Evolutionary conservation across 2,113 vertebrate genomes (phyloP).

Genomic region (Actenoides hombroni): DNA sequence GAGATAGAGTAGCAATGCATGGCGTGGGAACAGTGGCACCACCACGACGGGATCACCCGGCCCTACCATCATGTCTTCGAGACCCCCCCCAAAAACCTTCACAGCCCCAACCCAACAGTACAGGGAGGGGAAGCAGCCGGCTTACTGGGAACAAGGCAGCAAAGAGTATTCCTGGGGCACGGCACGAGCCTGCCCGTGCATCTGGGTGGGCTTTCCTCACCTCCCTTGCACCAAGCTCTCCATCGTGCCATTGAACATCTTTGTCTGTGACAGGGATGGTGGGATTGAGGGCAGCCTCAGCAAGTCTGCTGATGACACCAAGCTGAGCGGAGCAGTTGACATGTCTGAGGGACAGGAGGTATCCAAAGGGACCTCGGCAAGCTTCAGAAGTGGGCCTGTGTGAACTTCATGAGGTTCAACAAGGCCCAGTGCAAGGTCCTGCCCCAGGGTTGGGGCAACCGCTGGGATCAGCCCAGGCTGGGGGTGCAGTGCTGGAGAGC

Average conservation of each 20-base stretch:
- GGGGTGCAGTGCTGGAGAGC: neutral
- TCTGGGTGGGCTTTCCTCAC: neutral
- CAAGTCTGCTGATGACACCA: neutral
- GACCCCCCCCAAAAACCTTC: neutral
- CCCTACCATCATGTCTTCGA: rapidly evolving
- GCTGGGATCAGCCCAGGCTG: neutral
- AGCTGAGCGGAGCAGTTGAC: neutral
- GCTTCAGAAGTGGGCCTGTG: neutral
- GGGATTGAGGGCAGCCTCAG: neutral
- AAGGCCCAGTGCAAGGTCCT: neutral
- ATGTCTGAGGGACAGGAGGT: neutral
- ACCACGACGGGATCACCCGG: neutral
- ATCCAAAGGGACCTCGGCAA: neutral
- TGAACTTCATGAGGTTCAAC: neutral
- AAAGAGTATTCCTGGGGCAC: rapidly evolving
- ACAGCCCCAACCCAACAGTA: rapidly evolving
- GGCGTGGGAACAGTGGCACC: neutral
- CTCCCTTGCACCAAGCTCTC: no score
- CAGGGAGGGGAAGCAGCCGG: neutral
- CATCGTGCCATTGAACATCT: rapidly evolving
- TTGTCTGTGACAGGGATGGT: neutral
- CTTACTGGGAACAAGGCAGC: neutral
- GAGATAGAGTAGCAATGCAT: neutral
- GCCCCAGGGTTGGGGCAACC: neutral
- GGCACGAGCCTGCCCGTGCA: rapidly evolving